These are phyloP conservation scores for Amphilophus citrinellus DNA, from an alignment of 2,113 vertebrate species.

Conservation along the genomic window DNA sequence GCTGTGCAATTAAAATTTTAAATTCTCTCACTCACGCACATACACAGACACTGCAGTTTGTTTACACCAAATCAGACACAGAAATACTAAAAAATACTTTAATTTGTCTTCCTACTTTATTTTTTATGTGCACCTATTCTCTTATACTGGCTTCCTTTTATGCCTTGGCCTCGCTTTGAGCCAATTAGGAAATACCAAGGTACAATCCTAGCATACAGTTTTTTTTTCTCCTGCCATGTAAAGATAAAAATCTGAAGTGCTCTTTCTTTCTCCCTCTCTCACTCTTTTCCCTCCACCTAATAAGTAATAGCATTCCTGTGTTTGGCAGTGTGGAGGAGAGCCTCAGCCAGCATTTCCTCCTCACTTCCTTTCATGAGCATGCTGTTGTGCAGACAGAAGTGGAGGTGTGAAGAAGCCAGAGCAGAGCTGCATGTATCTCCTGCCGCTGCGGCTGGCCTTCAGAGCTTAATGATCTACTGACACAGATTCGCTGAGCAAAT, in stretches of 20 bases:
- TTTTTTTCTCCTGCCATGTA: not conserved
- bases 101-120: not conserved
- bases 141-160: not conserved
- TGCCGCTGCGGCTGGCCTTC: constrained; percentile 12
- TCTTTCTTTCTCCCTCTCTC: not conserved
- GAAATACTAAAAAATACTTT: not conserved
- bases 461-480: constrained; percentile 75
- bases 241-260: constrained; percentile 32
- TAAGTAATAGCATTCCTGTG: constrained; percentile 22
- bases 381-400: constrained; percentile 7
- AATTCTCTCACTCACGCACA: constrained; percentile 5
- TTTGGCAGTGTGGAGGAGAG: not conserved
- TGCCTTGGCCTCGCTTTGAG: not conserved
- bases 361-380: not conserved
- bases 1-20: constrained; percentile 49
- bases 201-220: not conserved
- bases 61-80: constrained; percentile 14
- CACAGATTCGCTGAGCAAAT: constrained; percentile 62
- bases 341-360: not conserved
- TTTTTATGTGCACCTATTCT: not conserved
- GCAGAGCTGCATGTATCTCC: not conserved
- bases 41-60: not conserved
- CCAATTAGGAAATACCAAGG: constrained; percentile 49
- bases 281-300: not conserved
- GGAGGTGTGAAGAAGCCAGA: constrained; percentile 11